Evolutionary conservation across 2,797 vertebrate species (phyloP), one percentile per base, ranked within the genome.

Genomic region (Orestias chungarensis): DNA sequence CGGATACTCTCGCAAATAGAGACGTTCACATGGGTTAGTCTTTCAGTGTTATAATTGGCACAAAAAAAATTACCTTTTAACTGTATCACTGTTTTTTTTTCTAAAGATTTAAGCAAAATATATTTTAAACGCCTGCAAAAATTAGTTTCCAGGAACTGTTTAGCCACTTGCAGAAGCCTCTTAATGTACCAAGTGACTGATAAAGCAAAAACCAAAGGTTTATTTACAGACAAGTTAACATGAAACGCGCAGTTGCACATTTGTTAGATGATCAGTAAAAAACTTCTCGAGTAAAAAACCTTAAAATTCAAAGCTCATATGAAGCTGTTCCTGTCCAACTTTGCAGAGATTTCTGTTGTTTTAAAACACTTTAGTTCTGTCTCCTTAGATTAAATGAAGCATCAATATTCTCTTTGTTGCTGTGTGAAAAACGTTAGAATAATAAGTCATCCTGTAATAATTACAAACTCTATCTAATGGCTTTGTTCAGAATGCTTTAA

Each of bases 1-100:
- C 46, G 23, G 57, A 64, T 47, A 25, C 38, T 64, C 38, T 72
- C 54, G 46, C 25, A 79, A 64, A 70, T 65, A 70, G 71, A 74
- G 65, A 65, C 59, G 8, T 72, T 59, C 42, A 27, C 64, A 49
- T 18, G 23, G 20, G 47, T 49, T 64, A 50, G 42, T 40, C 46
- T 33, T 74, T 59, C 64, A 20, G 15, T 83, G 64, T 25, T 46
- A 3, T n/a, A n/a, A n/a, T n/a, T n/a, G n/a, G n/a, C n/a, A n/a
- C n/a, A n/a, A n/a, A n/a, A n/a, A n/a, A n/a, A n/a, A n/a, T n/a
- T n/a, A n/a, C n/a, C n/a, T n/a, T n/a, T n/a, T n/a, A n/a, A n/a
- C n/a, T n/a, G n/a, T n/a, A n/a, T n/a, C n/a, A n/a, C n/a, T n/a
- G n/a, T n/a, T 54, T 61, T 61, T 40, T 15, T 33, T 55, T 55